phyloP scores from a whole-genome alignment of 1,140 invertebrate species.

The Geopemphigus sp. region DNA sequence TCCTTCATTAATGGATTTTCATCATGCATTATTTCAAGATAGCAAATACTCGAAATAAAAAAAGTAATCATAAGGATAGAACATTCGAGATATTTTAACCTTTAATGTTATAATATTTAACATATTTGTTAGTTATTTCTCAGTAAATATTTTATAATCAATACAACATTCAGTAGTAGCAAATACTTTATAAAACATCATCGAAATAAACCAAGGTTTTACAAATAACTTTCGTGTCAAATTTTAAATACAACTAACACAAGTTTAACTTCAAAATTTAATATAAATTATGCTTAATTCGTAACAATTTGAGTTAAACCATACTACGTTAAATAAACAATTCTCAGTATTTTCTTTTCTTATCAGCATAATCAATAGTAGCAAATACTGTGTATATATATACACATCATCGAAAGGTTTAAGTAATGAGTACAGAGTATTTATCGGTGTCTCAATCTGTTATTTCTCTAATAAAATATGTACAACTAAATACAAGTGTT shows the following conservation, averaged over 20 bases:
- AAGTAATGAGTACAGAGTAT: background rate
- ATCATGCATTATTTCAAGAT: background rate
- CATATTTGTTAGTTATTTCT: background rate
- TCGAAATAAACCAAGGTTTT: background rate
- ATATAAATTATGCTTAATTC: too few species aligned
- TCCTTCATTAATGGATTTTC: conserved; percentile 24
- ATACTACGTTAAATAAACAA: too few species aligned
- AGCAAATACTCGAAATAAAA: conserved; percentile 31
- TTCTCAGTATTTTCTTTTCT: background rate
- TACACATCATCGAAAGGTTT: conserved; percentile 9
- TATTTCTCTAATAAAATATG: too few species aligned
- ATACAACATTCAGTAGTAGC: background rate
- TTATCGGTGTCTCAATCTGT: too few species aligned
- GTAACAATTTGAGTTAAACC: too few species aligned
- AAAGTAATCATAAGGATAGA: conserved; percentile 8
- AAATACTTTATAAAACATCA: conserved; percentile 12
- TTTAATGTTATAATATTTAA: too few species aligned
- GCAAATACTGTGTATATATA: conserved; percentile 17
- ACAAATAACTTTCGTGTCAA: too few species aligned
- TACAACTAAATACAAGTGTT: background rate
- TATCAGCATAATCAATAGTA: conserved; percentile 33
- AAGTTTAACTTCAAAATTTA: too few species aligned
- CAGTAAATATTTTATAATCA: background rate
- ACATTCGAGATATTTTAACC: too few species aligned
- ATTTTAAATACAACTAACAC: too few species aligned